These are phyloP conservation scores for Reinhardtius hippoglossoides DNA, from an alignment of 2,113 vertebrate genomes.

Conservation along the genomic window DNA sequence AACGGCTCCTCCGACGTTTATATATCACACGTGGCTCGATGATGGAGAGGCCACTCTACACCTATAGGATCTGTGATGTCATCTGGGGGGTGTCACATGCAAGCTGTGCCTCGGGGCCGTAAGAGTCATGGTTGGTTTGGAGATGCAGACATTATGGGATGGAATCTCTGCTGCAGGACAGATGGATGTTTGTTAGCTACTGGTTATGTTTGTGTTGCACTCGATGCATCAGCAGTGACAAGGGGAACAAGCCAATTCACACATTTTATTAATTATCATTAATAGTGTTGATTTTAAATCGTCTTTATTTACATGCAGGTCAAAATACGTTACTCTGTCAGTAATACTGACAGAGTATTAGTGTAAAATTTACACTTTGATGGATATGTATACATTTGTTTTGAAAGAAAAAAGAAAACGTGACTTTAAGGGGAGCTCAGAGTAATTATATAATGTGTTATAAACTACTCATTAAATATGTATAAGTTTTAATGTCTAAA, in stretches of 20 bases:
- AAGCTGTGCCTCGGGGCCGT: conserved; percentile 34
- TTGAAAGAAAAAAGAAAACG: not conserved
- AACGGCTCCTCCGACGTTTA: conserved; percentile 10
- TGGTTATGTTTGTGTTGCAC: conserved; percentile 38
- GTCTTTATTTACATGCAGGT: not conserved
- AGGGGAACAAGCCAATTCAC: conserved; percentile 6
- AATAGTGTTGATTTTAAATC: not conserved
- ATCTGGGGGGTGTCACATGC: conserved; percentile 47
- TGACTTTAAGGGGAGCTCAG: not conserved
- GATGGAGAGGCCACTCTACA: conserved; percentile 37
- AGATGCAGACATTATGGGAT: conserved; percentile 28
- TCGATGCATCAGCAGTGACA: conserved; percentile 33
- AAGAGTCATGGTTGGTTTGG: conserved; percentile 23
- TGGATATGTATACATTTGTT: too few relatives aligned
- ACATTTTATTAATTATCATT: too few relatives aligned
- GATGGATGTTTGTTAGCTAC: conserved; percentile 10
- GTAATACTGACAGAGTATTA: too few relatives aligned
- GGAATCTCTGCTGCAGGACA: conserved; percentile 22
- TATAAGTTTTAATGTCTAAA: not conserved
- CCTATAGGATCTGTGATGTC: conserved; percentile 48
- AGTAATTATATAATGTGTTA: not conserved
- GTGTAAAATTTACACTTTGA: too few relatives aligned
- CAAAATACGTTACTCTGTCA: not conserved
- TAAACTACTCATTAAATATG: not conserved
- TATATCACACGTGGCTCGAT: conserved; percentile 35